Evolutionary conservation across 2,113 vertebrate genomes (phyloP).

Genomic region (Myiozetetes cayanensis): DNA sequence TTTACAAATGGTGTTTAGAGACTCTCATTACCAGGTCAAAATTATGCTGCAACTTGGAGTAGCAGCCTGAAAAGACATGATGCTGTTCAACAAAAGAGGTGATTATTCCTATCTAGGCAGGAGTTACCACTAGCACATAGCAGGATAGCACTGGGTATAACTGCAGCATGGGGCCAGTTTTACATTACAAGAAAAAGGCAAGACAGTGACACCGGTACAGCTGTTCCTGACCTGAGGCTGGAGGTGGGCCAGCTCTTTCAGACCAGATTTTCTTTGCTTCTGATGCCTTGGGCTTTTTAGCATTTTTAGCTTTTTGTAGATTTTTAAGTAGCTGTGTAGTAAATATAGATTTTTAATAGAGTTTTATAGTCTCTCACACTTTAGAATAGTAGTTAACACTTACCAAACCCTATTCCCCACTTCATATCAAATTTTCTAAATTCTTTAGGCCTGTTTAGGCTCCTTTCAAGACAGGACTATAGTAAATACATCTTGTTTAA

Average conservation of each 20-base stretch:
- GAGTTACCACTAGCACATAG: neutral
- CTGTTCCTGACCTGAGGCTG: neutral
- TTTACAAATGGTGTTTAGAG: neutral
- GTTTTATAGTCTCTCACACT: too few relatives aligned
- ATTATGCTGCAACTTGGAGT: neutral
- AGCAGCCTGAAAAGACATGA: neutral
- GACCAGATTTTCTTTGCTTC: neutral
- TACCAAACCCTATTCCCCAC: too few relatives aligned
- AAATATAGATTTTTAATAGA: too few relatives aligned
- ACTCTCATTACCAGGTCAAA: neutral
- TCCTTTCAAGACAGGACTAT: too few relatives aligned
- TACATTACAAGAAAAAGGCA: neutral
- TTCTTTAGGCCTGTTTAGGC: too few relatives aligned
- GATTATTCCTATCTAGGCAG: neutral
- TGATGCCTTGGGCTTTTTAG: too few relatives aligned
- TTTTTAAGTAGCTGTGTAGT: too few relatives aligned
- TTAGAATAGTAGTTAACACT: too few relatives aligned
- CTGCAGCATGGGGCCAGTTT: neutral
- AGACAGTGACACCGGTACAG: neutral
- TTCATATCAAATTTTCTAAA: too few relatives aligned
- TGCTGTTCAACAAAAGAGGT: neutral
- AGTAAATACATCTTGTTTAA: too few relatives aligned
- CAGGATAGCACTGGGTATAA: neutral
- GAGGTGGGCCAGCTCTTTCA: neutral
- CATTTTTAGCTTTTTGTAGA: too few relatives aligned